Percentiles rank a stretch among this genome's conserved stretches.
Conservation (phyloP, 1,140 invertebrate species). For the Aphelinus certus region DNA sequence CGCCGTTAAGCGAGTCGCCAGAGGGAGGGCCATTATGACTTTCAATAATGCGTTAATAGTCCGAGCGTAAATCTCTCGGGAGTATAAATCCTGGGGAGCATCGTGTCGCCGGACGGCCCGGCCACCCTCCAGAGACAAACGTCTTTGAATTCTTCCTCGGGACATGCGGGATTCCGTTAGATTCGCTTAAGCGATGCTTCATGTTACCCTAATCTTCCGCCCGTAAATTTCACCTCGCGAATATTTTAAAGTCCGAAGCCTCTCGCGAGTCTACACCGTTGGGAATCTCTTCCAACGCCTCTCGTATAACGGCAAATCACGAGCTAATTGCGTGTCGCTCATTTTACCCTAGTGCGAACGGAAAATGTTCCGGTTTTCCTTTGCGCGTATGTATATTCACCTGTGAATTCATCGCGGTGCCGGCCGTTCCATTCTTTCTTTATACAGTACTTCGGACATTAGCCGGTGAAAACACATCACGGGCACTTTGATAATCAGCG, state of each 20-base stretch:
- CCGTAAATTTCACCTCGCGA: neutral
- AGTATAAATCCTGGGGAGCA: constrained; percentile 44
- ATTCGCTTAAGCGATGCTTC: constrained; percentile 4
- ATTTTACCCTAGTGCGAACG: too few relatives aligned
- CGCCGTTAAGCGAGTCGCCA: constrained; percentile 43
- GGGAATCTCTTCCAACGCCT: too few relatives aligned
- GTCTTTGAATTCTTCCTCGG: constrained; percentile 15
- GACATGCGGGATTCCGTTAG: neutral
- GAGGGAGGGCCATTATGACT: constrained; percentile 49
- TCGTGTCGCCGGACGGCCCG: constrained; percentile 21
- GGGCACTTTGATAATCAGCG: too few relatives aligned
- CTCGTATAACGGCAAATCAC: too few relatives aligned
- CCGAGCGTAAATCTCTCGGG: constrained; percentile 46
- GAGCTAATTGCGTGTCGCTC: too few relatives aligned
- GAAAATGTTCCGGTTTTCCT: too few relatives aligned
- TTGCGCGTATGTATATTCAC: too few relatives aligned
- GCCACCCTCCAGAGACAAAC: constrained; percentile 39
- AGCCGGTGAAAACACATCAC: too few relatives aligned
- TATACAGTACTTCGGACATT: too few relatives aligned
- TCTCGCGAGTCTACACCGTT: too few relatives aligned
- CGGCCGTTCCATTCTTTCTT: too few relatives aligned
- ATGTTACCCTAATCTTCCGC: neutral
- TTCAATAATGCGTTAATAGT: constrained; percentile 53
- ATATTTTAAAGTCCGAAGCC: neutral
- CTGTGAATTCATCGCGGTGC: too few relatives aligned